Evolutionary conservation across 37 sponge, comb jelly and placozoan genomes (phyloP), one percentile per base, ranked within the genome.

Genomic region (Oscarella lobularis): DNA sequence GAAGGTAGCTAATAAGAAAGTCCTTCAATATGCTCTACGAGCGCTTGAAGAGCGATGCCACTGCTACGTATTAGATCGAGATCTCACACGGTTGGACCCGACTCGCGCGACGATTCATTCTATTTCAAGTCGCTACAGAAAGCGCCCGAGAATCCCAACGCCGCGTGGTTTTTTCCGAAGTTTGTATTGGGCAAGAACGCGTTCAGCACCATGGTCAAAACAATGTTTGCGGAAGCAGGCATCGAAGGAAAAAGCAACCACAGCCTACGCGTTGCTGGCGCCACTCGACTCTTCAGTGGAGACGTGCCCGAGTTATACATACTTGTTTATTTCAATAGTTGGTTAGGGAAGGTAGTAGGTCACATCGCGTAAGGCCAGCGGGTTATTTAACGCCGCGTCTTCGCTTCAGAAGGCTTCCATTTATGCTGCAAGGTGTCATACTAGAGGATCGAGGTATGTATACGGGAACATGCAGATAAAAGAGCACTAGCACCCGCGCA

Each of bases 281-380:
- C 80, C 32, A 79, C 84, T 2, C 66, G 38, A 38, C 30, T 79
- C 30, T 84, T 67, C 37, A 3, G 38, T 5, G 71, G 72, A 29
- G 80, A 73, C 20, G 80, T 84, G 2, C 80, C 80, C 29, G 84
- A 79, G n/a, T n/a, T n/a, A n/a, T n/a, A n/a, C n/a, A n/a, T n/a
- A n/a, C n/a, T n/a, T n/a, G n/a, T n/a, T n/a, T n/a, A n/a, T n/a
- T n/a, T n/a, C n/a, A n/a, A n/a, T n/a, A n/a, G n/a, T n/a, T n/a
- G n/a, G n/a, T n/a, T n/a, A n/a, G n/a, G n/a, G n/a, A n/a, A n/a
- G n/a, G n/a, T n/a, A n/a, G n/a, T n/a, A n/a, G n/a, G n/a, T n/a
- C n/a, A n/a, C n/a, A n/a, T n/a, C n/a, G n/a, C n/a, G n/a, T n/a
- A n/a, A n/a, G n/a, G n/a, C n/a, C n/a, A n/a, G n/a, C n/a, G n/a